These are phyloP conservation scores for Pristionchus exspectatus DNA, from an alignment of 2,888 invertebrate genomes.

Conservation along the genomic window DNA sequence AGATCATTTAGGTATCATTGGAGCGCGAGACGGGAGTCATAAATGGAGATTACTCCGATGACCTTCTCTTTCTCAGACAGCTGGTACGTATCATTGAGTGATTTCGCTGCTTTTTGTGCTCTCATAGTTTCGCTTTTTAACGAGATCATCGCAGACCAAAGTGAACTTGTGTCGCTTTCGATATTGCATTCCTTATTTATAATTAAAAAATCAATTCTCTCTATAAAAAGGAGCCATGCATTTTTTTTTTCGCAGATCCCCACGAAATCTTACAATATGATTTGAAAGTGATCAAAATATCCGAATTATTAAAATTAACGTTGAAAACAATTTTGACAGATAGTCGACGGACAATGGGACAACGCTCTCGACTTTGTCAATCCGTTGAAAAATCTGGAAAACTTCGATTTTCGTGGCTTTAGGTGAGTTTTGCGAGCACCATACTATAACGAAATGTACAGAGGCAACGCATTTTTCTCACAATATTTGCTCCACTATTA, in stretches of 20 bases:
- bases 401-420: conserved; percentile 84
- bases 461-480: background rate
- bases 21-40: conserved; percentile 96
- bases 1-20: conserved; percentile 80
- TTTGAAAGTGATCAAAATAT: background rate
- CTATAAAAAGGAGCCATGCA: too few species aligned
- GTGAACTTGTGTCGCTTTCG: too few species aligned
- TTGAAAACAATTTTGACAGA: conserved; percentile 81
- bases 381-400: conserved; percentile 86
- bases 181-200: too few species aligned
- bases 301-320: conserved; percentile 68
- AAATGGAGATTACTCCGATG: conserved; percentile 94
- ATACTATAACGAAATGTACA: too few species aligned
- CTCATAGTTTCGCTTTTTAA: too few species aligned
- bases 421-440: conserved; percentile 54
- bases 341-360: conserved; percentile 98
- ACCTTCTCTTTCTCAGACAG: conserved; percentile 93
- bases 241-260: too few species aligned
- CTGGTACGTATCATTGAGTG: background rate
- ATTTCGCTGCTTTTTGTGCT: too few species aligned
- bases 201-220: too few species aligned
- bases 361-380: conserved; percentile 96
- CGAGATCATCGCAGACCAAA: too few species aligned
- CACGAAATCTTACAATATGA: too few species aligned
- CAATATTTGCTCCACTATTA: too few species aligned